These are phyloP conservation scores for Macaria notata DNA, from an alignment of 2,888 invertebrate genomes.

Conservation along the genomic window DNA sequence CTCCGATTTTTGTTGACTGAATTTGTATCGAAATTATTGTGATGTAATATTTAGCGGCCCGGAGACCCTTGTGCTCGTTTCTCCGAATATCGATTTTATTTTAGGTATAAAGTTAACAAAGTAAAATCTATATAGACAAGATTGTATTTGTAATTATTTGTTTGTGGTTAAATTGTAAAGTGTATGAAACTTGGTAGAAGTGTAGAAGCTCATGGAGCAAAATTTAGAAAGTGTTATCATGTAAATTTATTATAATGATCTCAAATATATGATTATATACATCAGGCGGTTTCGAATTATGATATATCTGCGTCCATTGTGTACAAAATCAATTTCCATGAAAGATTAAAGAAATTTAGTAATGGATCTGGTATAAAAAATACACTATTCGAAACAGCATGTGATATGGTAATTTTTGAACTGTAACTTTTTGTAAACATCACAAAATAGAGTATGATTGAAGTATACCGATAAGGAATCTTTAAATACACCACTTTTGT, in stretches of 20 bases:
- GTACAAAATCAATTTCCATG: not conserved
- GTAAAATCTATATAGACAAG: conserved; percentile 25
- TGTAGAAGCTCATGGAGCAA: conserved; percentile 56
- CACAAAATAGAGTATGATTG: conserved; percentile 42
- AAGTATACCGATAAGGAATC: conserved; percentile 47
- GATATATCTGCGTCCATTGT: not conserved
- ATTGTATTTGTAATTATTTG: conserved; percentile 33
- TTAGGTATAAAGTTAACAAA: not conserved
- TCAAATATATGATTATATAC: conserved; percentile 53
- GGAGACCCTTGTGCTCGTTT: conserved; percentile 27
- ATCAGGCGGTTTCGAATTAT: conserved; percentile 33
- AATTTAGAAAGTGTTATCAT: conserved; percentile 46
- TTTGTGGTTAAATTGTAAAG: conserved; percentile 52
- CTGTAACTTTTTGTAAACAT: conserved; percentile 25
- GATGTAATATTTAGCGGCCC: conserved; percentile 11
- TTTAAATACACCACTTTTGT: conserved; percentile 33
- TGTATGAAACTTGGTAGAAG: conserved; percentile 40
- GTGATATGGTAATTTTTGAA: not conserved
- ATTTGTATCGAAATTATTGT: conserved; percentile 35
- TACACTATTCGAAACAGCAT: conserved; percentile 36
- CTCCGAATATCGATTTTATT: conserved; percentile 26
- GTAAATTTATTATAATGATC: conserved; percentile 58
- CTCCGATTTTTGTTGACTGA: conserved; percentile 43
- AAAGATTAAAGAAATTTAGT: conserved; percentile 38
- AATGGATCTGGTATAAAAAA: conserved; percentile 41